Evolutionary conservation across 2,888 invertebrate species (phyloP), one percentile per base, ranked within the genome.

Genomic region (Melitaea athalia): DNA sequence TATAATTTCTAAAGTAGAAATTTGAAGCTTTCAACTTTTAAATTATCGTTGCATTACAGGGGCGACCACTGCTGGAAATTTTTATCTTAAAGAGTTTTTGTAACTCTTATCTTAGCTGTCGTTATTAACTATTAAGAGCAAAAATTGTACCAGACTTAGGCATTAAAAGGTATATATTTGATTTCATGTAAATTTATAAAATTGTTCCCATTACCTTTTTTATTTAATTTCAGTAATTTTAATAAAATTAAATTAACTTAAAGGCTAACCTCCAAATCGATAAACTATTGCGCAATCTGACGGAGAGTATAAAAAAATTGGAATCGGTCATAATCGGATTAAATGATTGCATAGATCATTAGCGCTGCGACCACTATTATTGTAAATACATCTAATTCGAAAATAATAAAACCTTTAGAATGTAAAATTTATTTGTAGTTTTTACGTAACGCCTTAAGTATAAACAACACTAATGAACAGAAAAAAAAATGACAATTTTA

Each of bases 181-280:
- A 7, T 38, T 38, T 38, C 2, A 8, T 38, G 38, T 38, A 38
- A 5, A 38, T 38, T 38, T 38, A 8, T 38, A 8, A n/a, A n/a
- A 38, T 38, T 38, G 38, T 38, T 38, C 5, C 5, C 0, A 38
- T 8, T 3, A 0, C 6, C 5, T 7, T 7, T 38, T 38, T 38
- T 38, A 7, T 38, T 38, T 24, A 24, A 3, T 38, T 38, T 38
- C 5, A 38, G 1, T 38, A 38, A 38, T 38, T 38, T 45, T 11
- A 45, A 45, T 45, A 11, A 11, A 45, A 8, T 45, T 2, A 10
- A 45, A 45, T 49, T 49, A 49, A 49, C n/a, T 49, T n/a, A 49
- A 49, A 49, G 47, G n/a, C n/a, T 49, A 49, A n/a, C 47, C n/a
- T n/a, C n/a, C 47, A 49, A 49, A n/a, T n/a, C n/a, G n/a, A 5